phyloP scores from a whole-genome alignment of 2,888 invertebrate species.

The Sesamia inferens region DNA sequence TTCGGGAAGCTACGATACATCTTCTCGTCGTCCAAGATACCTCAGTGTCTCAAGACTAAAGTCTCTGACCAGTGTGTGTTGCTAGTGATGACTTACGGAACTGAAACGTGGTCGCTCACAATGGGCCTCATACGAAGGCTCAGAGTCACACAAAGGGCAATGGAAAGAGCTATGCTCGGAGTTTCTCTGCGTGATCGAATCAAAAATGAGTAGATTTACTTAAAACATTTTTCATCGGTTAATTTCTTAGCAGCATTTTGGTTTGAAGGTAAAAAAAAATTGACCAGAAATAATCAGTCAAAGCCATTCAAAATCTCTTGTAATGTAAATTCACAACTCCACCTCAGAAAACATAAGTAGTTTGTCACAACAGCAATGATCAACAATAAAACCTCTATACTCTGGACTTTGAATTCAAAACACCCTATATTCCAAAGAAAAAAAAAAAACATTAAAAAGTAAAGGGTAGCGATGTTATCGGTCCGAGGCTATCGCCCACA shows the following conservation, averaged over 20 bases:
- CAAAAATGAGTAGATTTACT: neutral
- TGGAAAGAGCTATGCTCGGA: no score
- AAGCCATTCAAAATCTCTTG: slow-evolving; percentile 11
- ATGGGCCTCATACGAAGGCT: no score
- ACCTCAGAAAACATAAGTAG: slow-evolving; percentile 7
- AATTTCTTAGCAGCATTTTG: neutral
- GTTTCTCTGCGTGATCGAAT: no score
- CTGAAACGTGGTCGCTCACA: no score
- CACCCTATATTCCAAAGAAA: slow-evolving; percentile 37
- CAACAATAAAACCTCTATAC: slow-evolving; percentile 37
- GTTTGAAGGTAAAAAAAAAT: neutral
- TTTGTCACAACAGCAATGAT: slow-evolving; percentile 23
- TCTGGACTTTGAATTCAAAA: slow-evolving; percentile 36
- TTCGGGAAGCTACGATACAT: no score
- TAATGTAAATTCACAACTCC: neutral
- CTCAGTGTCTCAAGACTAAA: no score
- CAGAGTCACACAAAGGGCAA: no score
- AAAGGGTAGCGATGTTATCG: slow-evolving; percentile 70
- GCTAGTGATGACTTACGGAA: no score
- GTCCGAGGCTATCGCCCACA: slow-evolving; percentile 63
- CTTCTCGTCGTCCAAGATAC: no score
- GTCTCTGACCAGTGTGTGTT: no score
- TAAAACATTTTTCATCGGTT: neutral
- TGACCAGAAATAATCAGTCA: neutral
- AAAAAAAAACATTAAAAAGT: slow-evolving; percentile 59